phyloP scores from a whole-genome alignment of 1,140 invertebrate genomes.

The Heterodera carotae region DNA sequence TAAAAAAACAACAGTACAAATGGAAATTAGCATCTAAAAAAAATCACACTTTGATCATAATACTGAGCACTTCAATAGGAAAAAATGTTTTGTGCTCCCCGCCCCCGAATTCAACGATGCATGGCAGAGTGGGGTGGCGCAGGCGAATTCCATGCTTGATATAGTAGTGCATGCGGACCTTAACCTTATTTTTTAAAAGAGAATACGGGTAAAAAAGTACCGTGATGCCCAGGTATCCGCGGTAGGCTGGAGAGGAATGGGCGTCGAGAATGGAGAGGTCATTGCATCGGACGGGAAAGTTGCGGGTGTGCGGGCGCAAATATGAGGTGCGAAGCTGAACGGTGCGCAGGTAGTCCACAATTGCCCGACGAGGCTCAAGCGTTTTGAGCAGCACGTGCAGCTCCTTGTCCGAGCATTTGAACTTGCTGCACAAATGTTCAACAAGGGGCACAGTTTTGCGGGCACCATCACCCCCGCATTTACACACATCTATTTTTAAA shows the following conservation, averaged over 20 bases:
- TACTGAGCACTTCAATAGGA: neutral
- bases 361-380: neutral
- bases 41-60: no score
- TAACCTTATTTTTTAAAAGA: neutral
- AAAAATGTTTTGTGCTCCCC: neutral
- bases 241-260: neutral
- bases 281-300: neutral
- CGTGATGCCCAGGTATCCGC: conserved; percentile 17
- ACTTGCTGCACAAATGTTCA: neutral
- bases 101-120: conserved; percentile 2
- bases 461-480: neutral
- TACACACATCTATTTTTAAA: no score
- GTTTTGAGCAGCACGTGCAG: conserved; percentile 9
- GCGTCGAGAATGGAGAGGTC: neutral
- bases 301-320: neutral
- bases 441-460: neutral
- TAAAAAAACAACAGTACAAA: conserved; percentile 17
- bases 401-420: neutral
- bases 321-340: neutral
- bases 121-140: conserved; percentile 1
- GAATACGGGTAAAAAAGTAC: neutral
- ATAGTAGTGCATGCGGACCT: conserved; percentile 10
- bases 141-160: neutral
- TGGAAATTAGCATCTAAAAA: conserved; percentile 6
- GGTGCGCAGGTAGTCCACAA: neutral